phyloP scores from a whole-genome alignment of 64 coral and sea anemone genomes.

The Montipora capricornis region DNA sequence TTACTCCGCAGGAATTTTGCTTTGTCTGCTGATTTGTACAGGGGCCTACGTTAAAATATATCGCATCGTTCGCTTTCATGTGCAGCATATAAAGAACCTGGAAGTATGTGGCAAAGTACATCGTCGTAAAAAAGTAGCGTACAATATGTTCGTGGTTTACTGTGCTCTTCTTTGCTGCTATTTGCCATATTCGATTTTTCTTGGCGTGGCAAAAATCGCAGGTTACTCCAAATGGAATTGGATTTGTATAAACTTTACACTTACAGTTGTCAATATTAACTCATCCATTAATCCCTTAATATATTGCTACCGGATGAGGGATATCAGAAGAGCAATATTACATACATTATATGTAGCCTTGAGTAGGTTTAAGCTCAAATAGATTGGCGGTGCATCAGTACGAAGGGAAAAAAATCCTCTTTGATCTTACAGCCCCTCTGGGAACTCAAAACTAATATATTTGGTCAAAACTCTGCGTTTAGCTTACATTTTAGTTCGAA shows the following conservation, averaged over 20 bases:
- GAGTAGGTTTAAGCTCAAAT: background rate
- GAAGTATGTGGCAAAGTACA: background rate
- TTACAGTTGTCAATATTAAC: constrained; percentile 63
- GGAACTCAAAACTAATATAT: too few species aligned
- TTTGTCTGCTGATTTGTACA: constrained; percentile 40
- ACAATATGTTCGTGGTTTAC: constrained; percentile 29
- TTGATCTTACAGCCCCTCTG: too few species aligned
- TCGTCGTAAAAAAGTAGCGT: background rate
- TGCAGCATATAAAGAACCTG: constrained; percentile 28
- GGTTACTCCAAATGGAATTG: constrained; percentile 28
- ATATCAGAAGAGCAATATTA: constrained; percentile 39
- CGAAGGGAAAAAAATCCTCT: too few species aligned
- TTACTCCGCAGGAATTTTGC: constrained; percentile 2
- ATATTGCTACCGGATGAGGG: constrained; percentile 71
- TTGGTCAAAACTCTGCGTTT: too few species aligned
- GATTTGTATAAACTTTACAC: background rate
- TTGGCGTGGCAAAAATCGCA: background rate
- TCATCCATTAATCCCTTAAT: constrained; percentile 63
- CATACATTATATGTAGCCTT: constrained; percentile 19
- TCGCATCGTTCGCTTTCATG: constrained; percentile 38
- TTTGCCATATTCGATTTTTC: background rate
- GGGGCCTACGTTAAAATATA: constrained; percentile 58
- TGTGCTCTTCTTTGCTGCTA: constrained; percentile 34
- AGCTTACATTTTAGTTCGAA: too few species aligned
- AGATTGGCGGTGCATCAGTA: background rate